phyloP scores from a whole-genome alignment of 2,797 vertebrate species.

The Anisognathus igniventris region DNA sequence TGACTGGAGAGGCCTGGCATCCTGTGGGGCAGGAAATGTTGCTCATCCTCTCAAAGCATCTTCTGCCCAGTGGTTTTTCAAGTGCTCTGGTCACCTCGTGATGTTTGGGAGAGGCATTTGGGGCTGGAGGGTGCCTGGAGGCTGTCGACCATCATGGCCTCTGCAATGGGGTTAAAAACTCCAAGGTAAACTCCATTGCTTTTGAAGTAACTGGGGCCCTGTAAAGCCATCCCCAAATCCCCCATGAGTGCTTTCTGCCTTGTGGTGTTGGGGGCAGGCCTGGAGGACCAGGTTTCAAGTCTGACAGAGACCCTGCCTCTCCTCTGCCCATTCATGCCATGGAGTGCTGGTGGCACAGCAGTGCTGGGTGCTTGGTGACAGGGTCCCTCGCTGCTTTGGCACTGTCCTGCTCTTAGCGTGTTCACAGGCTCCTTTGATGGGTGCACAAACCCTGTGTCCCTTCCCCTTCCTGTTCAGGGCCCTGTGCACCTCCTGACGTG shows the following conservation, averaged over 20 bases:
- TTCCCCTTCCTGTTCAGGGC: neutral
- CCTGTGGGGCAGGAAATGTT: neutral
- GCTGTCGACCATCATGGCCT: neutral
- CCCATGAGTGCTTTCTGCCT: neutral
- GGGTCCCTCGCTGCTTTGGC: fast-evolving
- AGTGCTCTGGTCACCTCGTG: fast-evolving
- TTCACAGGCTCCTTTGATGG: neutral
- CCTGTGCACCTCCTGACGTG: fast-evolving
- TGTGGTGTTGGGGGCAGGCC: neutral
- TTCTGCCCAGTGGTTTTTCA: neutral
- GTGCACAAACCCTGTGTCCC: neutral
- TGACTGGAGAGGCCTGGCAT: neutral
- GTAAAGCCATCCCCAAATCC: neutral
- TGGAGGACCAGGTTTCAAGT: neutral
- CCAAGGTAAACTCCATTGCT: neutral
- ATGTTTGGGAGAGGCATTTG: neutral
- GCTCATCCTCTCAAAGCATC: neutral
- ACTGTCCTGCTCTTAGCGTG: neutral
- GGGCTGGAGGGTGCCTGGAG: neutral
- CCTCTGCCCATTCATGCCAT: fast-evolving
- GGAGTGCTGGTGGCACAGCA: neutral
- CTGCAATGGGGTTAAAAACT: neutral
- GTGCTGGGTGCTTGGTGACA: fast-evolving
- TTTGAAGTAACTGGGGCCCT: neutral
- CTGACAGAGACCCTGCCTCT: fast-evolving